A percentile compares a stretch with the other conserved stretches of the same genome.
Conservation (phyloP, 2,113 vertebrate species). For the Ophiodon elongatus region DNA sequence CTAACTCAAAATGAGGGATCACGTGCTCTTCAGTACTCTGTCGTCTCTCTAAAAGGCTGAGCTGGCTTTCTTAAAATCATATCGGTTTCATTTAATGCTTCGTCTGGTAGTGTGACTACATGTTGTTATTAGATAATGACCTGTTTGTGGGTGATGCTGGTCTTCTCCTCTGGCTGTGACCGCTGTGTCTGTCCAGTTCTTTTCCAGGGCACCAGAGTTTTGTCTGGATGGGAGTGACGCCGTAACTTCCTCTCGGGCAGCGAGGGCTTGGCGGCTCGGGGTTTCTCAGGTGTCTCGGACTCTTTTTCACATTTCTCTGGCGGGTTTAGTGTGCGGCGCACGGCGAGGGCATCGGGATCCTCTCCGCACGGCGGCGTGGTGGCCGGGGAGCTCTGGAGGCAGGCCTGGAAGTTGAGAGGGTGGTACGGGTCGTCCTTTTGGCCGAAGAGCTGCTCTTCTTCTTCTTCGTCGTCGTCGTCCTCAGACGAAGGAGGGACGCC, state of each 20-base stretch:
- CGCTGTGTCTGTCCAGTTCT: slow-evolving; percentile 22
- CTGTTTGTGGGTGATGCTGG: slow-evolving; percentile 71
- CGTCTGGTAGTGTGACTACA: neutral
- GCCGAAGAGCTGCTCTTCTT: slow-evolving; percentile 78
- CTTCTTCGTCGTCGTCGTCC: slow-evolving; percentile 79
- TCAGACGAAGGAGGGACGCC: slow-evolving; percentile 51
- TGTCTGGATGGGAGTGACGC: slow-evolving; percentile 55
- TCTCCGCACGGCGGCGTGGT: neutral
- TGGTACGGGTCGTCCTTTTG: slow-evolving; percentile 81
- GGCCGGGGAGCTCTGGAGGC: slow-evolving; percentile 60
- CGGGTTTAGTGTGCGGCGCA: neutral
- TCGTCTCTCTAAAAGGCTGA: too few species aligned
- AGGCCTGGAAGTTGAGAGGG: slow-evolving; percentile 83
- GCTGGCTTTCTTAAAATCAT: too few species aligned
- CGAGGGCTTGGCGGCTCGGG: slow-evolving; percentile 34
- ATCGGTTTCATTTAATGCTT: neutral
- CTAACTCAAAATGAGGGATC: neutral
- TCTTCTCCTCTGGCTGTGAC: neutral
- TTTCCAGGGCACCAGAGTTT: slow-evolving; percentile 75
- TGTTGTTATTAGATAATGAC: slow-evolving; percentile 58
- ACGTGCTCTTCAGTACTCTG: neutral
- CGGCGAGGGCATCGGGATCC: neutral
- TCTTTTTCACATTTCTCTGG: slow-evolving; percentile 15
- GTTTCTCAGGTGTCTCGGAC: neutral
- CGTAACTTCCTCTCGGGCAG: slow-evolving; percentile 55